Evolutionary conservation across 2,888 invertebrate genomes (phyloP).

Genomic region (Dasysyrphus tricinctus): DNA sequence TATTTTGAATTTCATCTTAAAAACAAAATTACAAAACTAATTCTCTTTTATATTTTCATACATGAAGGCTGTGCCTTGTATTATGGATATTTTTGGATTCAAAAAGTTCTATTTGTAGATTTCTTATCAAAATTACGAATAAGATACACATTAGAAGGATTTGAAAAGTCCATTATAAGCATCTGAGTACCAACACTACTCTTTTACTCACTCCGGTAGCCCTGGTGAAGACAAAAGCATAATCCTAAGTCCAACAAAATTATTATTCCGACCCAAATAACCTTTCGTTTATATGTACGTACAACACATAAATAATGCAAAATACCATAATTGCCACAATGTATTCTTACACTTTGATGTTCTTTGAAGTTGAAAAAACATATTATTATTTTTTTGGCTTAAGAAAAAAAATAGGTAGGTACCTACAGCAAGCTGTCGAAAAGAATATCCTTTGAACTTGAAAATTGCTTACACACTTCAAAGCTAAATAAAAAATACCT

Average conservation of each 20-base stretch:
- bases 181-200: not conserved
- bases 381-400: too few species aligned
- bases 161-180: too few species aligned
- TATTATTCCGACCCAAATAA: conserved; percentile 2
- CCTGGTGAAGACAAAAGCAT: not conserved
- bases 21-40: too few species aligned
- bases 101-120: too few species aligned
- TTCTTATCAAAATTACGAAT: too few species aligned
- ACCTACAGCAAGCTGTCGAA: too few species aligned
- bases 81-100: too few species aligned
- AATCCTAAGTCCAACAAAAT: not conserved
- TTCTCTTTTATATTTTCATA: too few species aligned
- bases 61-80: too few species aligned
- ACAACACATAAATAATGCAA: not conserved
- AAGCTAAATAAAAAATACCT: not conserved
- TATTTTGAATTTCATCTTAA: too few species aligned
- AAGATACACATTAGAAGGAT: too few species aligned
- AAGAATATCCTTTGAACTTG: conserved; percentile 14
- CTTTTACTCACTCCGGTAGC: not conserved
- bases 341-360: conserved; percentile 14
- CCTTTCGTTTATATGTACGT: not conserved
- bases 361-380: conserved; percentile 1
- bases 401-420: not conserved
- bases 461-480: conserved; percentile 1
- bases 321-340: conserved; percentile 20